Conservation (phyloP, 2,113 vertebrate genomes). For the Bos indicus region DNA sequence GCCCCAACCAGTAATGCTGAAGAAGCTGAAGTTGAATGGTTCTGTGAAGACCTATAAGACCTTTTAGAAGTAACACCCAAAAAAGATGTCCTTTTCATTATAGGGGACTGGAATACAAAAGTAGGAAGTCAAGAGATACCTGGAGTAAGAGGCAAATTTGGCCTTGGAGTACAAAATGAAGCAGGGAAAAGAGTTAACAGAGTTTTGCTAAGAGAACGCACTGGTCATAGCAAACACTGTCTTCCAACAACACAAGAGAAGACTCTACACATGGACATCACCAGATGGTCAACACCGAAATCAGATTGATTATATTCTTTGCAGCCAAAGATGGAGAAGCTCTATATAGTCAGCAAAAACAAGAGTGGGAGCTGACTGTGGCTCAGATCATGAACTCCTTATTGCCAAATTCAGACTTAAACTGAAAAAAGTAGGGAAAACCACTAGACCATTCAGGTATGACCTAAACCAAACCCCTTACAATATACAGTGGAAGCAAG, state of each 20-base stretch:
- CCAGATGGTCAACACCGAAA: neutral
- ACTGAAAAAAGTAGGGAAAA: neutral
- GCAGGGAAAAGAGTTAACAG: neutral
- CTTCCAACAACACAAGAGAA: neutral
- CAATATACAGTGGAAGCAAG: neutral
- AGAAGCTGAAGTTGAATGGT: neutral
- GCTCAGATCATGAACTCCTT: neutral
- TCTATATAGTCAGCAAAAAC: neutral
- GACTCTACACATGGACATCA: neutral
- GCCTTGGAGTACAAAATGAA: neutral
- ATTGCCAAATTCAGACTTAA: neutral
- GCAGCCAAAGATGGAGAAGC: neutral
- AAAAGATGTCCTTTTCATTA: neutral
- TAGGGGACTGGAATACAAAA: neutral
- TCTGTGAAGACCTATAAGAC: neutral
- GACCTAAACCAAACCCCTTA: neutral
- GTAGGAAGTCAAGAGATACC: neutral
- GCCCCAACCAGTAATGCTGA: neutral
- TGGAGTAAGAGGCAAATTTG: neutral
- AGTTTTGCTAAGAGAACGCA: neutral
- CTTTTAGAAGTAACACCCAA: neutral
- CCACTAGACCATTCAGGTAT: neutral
- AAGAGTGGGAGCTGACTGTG: neutral
- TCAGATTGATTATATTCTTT: neutral
- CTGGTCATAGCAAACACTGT: neutral